Evolutionary conservation across 2,113 vertebrate species (phyloP), one percentile per base, ranked within the genome.

Genomic region (Entelurus aequoreus): DNA sequence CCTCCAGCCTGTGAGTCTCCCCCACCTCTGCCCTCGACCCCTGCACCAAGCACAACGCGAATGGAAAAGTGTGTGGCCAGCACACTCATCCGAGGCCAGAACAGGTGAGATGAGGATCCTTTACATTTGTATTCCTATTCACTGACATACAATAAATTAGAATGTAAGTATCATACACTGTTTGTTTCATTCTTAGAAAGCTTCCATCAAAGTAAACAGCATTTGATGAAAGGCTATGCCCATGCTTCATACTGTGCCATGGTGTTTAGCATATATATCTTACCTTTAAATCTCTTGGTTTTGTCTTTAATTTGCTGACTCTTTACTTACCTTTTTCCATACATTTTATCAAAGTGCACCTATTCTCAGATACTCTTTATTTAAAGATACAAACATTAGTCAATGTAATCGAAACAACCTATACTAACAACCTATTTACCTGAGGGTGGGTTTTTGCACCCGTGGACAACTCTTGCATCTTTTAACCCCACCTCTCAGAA

Each of bases 1-100:
- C 93, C 92, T 93, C 90, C 89, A 72, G 73, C 82, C 7, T 60
- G 90, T 47, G 91, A 94, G 84, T 92, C 93, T 77, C 93, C 95
- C 35, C 94, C 94, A 0, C 94, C 95, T 3, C 88, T 95, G 54
- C 94, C 95, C 0, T 93, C 92, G 6, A 97, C 94, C 28, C 94
- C 95, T 0, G 94, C 94, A 8, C 94, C 95, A n/a, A 91, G 91
- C 0, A 89, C 90, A 35, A 93, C 89, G 63, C 88, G 91, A 47
- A 84, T 82, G 60, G 88, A 83, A 62, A 96, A 94, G 86, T 91
- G 87, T 16, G 92, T 93, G 49, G 83, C 83, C 0, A 88, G 87
- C 64, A 83, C 87, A 7, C 87, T 92, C 68, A 88, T 88, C 81
- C 94, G 92, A 82, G 86, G 89, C 71, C 92, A 92, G 79, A 93